Base-by-base conservation (phyloP, 2,888 invertebrate species). In the Gibbula magus region DNA sequence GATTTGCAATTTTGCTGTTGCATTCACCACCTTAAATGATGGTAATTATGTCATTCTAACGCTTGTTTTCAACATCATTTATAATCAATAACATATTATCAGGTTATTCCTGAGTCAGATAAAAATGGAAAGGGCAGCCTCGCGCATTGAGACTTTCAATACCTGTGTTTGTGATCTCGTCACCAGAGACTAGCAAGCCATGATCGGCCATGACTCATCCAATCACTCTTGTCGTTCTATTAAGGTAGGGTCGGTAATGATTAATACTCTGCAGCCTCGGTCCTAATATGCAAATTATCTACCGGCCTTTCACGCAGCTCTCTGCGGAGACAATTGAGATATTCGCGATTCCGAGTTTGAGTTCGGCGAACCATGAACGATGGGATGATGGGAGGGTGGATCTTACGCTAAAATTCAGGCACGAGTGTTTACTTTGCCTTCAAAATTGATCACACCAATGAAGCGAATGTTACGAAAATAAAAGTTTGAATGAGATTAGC, bases 391-490 rank as follows among this genome's bases (percentile, higher is more conserved):
- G 45, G 61, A 61, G 22, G 61, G 16, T 29, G 29, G 16, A 25
- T 29, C 22, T 29, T 61, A 29, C 61, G 29, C 29, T 61, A 61
- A 61, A 61, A 25, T 29, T 16, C 61, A 61, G 16, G 61, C 61
- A 61, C 29, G 61, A 61, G 61, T 61, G 61, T 61, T 61, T 61
- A 61, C 29, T 25, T 61, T 61, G 61, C 61, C 61, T 61, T 25
- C 25, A 61, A 29, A 61, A 61, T 61, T 61, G 29, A 61, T 61
- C 61, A 20, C 61, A 61, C 61, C 61, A 61, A 61, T 61, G 29
- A 61, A 29, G 61, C 29, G 20, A 25, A 61, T 61, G 61, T 61
- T 61, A 29, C 61, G 29, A 61, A 61, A 61, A 61, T 61, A 61
- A 25, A 61, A 22, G 25, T 22, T 61, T 25, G 61, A 61, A 61